Conservation (phyloP, 2,113 vertebrate species). For the Istiophorus platypterus region DNA sequence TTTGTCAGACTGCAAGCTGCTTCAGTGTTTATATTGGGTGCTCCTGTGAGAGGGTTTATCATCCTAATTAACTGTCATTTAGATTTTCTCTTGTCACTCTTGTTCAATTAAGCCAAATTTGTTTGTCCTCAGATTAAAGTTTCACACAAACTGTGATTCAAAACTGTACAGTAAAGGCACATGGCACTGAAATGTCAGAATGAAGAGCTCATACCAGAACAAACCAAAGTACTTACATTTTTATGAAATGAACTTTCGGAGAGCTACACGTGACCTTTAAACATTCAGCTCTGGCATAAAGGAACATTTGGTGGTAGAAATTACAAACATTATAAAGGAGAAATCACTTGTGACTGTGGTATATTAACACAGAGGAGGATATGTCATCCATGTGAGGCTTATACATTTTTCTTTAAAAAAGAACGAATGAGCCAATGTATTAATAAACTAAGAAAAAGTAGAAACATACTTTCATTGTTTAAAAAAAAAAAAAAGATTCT, state of each 20-base stretch:
- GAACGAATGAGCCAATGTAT: neutral
- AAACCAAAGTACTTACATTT: neutral
- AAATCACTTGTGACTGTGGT: neutral
- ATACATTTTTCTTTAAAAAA: neutral
- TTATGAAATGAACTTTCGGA: neutral
- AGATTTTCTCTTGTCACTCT: slow-evolving; percentile 23
- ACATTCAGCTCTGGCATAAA: slow-evolving; percentile 13
- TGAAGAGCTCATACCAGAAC: neutral
- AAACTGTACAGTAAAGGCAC: neutral
- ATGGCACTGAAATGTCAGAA: neutral
- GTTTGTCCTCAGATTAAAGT: slow-evolving; percentile 33
- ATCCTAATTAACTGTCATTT: slow-evolving; percentile 52
- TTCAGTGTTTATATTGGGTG: slow-evolving; percentile 14
- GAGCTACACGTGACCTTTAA: slow-evolving; percentile 9
- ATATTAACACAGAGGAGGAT: neutral
- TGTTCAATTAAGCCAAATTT: slow-evolving; percentile 32
- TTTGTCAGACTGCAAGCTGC: slow-evolving; percentile 38
- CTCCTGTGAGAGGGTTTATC: slow-evolving; percentile 18
- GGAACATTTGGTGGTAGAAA: neutral
- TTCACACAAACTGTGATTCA: slow-evolving; percentile 10
- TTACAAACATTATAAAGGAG: slow-evolving; percentile 5
- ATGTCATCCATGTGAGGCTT: too few species aligned
- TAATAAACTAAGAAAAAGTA: neutral
- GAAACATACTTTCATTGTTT: neutral
- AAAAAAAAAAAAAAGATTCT: neutral